phyloP scores from a whole-genome alignment of 2,888 invertebrate species.

The Melanostoma scalare region DNA sequence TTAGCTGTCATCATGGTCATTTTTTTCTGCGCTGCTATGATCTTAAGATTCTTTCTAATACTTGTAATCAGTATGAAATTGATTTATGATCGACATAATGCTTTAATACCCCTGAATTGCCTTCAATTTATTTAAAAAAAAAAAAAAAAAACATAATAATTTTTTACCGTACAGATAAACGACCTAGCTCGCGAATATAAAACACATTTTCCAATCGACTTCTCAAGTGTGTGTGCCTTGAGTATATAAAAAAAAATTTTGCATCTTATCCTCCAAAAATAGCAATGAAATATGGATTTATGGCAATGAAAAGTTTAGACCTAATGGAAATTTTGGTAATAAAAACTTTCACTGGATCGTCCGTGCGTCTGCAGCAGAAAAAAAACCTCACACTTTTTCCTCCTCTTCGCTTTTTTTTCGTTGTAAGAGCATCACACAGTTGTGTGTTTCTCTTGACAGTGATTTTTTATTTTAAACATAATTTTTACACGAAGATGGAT shows the following conservation, averaged over 20 bases:
- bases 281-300: conserved; percentile 68
- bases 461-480: neutral
- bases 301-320: conserved; percentile 32
- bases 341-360: conserved; percentile 44
- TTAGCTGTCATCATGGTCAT: no score
- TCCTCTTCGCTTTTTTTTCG: neutral
- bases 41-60: no score
- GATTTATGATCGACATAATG: no score
- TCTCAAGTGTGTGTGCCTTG: conserved; percentile 6
- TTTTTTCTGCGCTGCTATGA: no score
- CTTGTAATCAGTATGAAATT: no score
- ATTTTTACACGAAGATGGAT: conserved; percentile 62
- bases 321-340: conserved; percentile 72
- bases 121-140: neutral
- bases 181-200: conserved; percentile 4
- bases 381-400: conserved; percentile 39
- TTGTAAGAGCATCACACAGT: conserved; percentile 1
- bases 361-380: conserved; percentile 41
- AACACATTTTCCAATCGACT: conserved; percentile 14
- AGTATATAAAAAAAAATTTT: conserved; percentile 29
- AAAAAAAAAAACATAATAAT: neutral
- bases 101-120: no score
- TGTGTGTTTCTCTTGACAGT: conserved; percentile 32
- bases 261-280: conserved; percentile 59
- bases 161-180: neutral